Conservation (phyloP, 2,113 vertebrate species). For the Amazona vittata region DNA sequence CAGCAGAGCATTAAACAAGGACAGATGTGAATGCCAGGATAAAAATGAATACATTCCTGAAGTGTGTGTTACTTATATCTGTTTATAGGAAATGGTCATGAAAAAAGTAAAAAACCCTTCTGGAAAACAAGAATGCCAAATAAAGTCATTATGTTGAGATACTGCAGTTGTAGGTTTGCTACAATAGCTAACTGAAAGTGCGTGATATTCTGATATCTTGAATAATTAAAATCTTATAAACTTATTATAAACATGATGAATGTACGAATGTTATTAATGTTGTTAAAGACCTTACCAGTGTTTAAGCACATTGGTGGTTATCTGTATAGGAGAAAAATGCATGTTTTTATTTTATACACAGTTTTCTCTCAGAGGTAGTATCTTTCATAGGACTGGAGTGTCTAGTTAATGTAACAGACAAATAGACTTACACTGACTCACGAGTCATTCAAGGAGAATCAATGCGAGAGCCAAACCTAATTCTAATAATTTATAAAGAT, state of each 20-base stretch:
- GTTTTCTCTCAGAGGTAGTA: background rate
- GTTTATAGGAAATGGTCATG: constrained; percentile 48
- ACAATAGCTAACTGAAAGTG: background rate
- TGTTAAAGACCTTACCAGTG: background rate
- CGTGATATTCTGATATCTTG: background rate
- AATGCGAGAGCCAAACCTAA: background rate
- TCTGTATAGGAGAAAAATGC: background rate
- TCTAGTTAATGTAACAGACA: background rate
- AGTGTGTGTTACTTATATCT: constrained; percentile 61
- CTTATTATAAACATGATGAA: background rate
- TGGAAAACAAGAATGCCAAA: constrained; percentile 34
- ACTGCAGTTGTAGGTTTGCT: background rate
- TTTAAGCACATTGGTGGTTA: background rate
- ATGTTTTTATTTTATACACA: background rate
- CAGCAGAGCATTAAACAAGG: constrained; percentile 83
- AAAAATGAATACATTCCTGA: constrained; percentile 72
- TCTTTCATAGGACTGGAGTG: background rate
- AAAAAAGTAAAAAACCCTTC: background rate
- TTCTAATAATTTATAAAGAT: background rate
- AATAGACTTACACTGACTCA: background rate
- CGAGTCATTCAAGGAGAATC: background rate
- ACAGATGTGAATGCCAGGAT: constrained; percentile 78
- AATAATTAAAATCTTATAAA: background rate
- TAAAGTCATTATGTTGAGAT: background rate
- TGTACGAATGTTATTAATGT: background rate